A percentile compares a stretch with the other conserved stretches of the same genome.
Conservation (phyloP, 2,113 vertebrate species). For the Copsychus sechellarum region DNA sequence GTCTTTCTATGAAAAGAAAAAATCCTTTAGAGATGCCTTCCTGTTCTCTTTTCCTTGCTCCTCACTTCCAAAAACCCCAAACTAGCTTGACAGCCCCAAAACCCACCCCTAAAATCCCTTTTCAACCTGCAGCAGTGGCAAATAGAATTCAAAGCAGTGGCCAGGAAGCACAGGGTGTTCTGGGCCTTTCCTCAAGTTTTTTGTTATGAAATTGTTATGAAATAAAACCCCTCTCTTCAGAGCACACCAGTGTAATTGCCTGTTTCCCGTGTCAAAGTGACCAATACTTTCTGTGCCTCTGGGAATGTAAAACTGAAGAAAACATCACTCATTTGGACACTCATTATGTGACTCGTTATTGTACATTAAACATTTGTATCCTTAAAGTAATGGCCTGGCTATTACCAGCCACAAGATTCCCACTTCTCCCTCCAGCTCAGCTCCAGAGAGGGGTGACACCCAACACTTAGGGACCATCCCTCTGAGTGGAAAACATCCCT, state of each 20-base stretch:
- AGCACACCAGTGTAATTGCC: conserved; percentile 24
- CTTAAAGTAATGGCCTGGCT: conserved; percentile 27
- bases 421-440: conserved; percentile 17
- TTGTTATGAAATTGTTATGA: not conserved
- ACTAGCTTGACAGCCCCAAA: not conserved
- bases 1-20: not conserved
- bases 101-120: not conserved
- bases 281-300: conserved; percentile 47
- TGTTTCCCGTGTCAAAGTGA: conserved; percentile 30
- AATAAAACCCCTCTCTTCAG: not conserved
- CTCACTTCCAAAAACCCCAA: conserved; percentile 20
- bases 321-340: conserved; percentile 46
- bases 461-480: not conserved
- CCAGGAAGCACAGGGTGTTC: not conserved
- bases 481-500: not conserved
- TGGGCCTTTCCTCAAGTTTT: conserved; percentile 4
- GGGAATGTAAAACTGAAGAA: conserved; percentile 26
- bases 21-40: conserved; percentile 49
- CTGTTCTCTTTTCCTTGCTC: not conserved
- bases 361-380: conserved; percentile 60
- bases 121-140: not conserved
- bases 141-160: not conserved
- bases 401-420: conserved; percentile 24
- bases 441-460: not conserved
- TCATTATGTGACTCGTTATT: conserved; percentile 33